These are phyloP conservation scores for Dermolepida albohirtum DNA, from an alignment of 2,888 invertebrate species.

Conservation along the genomic window DNA sequence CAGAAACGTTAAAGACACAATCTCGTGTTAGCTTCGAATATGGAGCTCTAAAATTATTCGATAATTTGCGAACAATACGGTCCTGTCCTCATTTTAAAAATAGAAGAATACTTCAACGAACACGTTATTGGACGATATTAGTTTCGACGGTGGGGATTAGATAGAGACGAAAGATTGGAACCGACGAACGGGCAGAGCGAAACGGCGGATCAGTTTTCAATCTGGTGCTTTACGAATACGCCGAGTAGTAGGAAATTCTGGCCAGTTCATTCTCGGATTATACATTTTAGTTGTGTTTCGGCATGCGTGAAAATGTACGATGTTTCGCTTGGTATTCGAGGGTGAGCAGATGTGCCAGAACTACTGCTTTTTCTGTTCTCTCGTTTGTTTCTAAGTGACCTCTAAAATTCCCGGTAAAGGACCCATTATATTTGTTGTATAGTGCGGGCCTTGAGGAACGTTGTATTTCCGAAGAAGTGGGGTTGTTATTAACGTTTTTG, in stretches of 20 bases:
- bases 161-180: constrained; percentile 12
- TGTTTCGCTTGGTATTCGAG: constrained; percentile 14
- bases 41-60: too few relatives aligned
- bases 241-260: constrained; percentile 21
- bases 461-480: constrained; percentile 3
- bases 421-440: constrained; percentile 8
- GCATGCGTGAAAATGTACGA: constrained; percentile 9
- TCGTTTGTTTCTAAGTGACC: constrained; percentile 10
- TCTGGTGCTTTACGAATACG: constrained; percentile 18
- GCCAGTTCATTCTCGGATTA: constrained; percentile 22
- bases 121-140: constrained; percentile 40
- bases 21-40: too few relatives aligned
- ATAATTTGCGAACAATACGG: constrained; percentile 4
- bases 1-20: too few relatives aligned
- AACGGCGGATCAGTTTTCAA: constrained; percentile 24
- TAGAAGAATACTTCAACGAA: constrained; percentile 30
- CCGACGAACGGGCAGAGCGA: not conserved
- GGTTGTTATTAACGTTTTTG: constrained; percentile 1
- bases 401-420: constrained; percentile 19
- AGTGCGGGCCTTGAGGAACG: constrained; percentile 13
- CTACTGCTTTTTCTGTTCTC: not conserved
- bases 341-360: constrained; percentile 20
- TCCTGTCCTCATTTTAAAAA: constrained; percentile 34
- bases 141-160: constrained; percentile 21
- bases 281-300: constrained; percentile 21